Percentiles rank a stretch among this genome's conserved stretches.
Evolutionary conservation across 2,113 vertebrate genomes (phyloP).

Genomic region (Myotis davidii): DNA sequence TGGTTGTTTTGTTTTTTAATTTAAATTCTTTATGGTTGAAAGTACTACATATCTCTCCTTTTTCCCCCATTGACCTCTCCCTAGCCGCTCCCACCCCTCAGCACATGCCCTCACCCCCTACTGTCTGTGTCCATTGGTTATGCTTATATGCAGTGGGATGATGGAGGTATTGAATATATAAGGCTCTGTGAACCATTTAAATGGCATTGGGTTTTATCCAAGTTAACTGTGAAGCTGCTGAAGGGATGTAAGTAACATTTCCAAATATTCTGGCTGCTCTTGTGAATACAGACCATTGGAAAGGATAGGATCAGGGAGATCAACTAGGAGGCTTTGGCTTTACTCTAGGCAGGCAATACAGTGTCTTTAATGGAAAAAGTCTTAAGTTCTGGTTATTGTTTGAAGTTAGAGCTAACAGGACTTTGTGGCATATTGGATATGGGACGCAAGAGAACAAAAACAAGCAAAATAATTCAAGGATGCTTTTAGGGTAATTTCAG

Average conservation of each 20-base stretch:
- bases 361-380: neutral
- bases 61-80: no score
- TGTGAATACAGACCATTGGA: neutral
- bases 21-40: no score
- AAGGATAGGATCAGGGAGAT: neutral
- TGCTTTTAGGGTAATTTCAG: neutral
- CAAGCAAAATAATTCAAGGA: neutral
- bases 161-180: neutral
- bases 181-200: neutral
- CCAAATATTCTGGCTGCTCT: neutral
- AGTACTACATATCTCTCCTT: no score
- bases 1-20: no score
- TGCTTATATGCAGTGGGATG: neutral
- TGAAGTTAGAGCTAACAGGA: neutral
- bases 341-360: neutral
- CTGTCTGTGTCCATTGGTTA: no score
- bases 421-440: neutral
- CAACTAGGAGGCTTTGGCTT: neutral
- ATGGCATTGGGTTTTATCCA: neutral
- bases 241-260: neutral
- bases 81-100: no score
- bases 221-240: neutral
- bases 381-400: neutral
- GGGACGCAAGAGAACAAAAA: neutral
- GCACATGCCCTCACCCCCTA: no score